A percentile compares a stretch with the other conserved stretches of the same genome.
Conservation (phyloP, 2,888 invertebrate genomes). For the Mythimna loreyi region DNA sequence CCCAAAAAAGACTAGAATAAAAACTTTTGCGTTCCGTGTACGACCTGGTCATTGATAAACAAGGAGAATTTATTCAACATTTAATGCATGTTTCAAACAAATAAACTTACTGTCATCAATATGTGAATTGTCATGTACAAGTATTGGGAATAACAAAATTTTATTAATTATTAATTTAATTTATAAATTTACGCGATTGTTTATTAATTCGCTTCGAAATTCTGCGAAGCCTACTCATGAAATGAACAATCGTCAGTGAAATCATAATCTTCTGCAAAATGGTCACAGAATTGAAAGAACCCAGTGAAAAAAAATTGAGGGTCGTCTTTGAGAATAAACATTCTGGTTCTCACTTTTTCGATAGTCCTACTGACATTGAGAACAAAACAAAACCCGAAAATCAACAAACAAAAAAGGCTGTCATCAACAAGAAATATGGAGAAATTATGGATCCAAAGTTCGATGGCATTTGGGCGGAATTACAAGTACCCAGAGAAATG, state of each 20-base stretch:
- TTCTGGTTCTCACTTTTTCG: background rate
- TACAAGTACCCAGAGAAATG: constrained; percentile 2
- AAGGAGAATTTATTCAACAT: background rate
- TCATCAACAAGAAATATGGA: background rate
- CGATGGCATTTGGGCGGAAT: background rate
- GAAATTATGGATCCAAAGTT: background rate
- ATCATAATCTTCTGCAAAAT: constrained; percentile 31
- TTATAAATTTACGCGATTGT: constrained; percentile 2
- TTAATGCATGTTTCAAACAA: background rate
- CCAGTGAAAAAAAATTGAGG: constrained; percentile 51
- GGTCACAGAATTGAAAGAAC: constrained; percentile 12
- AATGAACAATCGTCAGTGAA: constrained; percentile 25
- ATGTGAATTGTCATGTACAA: background rate
- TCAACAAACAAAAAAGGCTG: background rate
- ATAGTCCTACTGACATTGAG: background rate
- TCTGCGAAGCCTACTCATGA: background rate
- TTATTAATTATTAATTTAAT: background rate
- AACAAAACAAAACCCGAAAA: background rate
- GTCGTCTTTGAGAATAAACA: constrained; percentile 62
- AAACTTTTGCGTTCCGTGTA: too few species aligned
- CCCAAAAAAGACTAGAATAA: too few species aligned
- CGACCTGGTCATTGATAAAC: background rate
- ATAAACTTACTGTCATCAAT: background rate
- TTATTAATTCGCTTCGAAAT: constrained; percentile 11
- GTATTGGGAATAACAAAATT: background rate